Conservation (phyloP, 1,140 invertebrate genomes). For the Yoshiicerus persimilis region DNA sequence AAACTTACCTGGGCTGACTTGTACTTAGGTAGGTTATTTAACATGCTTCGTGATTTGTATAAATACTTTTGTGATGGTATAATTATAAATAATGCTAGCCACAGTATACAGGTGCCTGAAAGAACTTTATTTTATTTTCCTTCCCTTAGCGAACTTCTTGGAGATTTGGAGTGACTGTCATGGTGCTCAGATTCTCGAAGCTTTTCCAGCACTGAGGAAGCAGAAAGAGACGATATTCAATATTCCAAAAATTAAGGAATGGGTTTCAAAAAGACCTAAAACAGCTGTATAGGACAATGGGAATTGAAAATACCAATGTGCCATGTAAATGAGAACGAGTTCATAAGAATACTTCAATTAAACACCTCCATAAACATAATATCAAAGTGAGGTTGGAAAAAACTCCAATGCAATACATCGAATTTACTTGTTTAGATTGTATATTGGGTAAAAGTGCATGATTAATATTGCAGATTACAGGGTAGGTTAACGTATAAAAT, state of each 20-base stretch:
- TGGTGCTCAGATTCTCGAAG: not conserved
- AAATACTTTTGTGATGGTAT: not conserved
- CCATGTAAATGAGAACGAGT: not conserved
- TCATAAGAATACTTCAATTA: too few relatives aligned
- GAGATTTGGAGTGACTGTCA: conserved; percentile 23
- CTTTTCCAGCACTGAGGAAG: conserved; percentile 29
- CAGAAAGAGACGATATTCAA: conserved; percentile 8
- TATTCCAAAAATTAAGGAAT: conserved; percentile 34
- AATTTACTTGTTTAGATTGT: too few relatives aligned
- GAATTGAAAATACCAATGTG: not conserved
- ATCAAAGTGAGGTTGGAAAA: too few relatives aligned
- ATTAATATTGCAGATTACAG: too few relatives aligned
- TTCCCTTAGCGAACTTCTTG: not conserved
- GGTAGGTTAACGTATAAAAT: too few relatives aligned
- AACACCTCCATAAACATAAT: too few relatives aligned
- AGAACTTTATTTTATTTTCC: not conserved
- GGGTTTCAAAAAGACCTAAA: conserved; percentile 18
- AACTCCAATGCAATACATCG: too few relatives aligned
- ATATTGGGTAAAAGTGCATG: too few relatives aligned
- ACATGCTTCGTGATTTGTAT: too few relatives aligned
- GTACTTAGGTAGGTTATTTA: not conserved
- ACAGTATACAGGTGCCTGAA: too few relatives aligned
- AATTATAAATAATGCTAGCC: too few relatives aligned
- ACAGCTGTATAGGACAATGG: not conserved
- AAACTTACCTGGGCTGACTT: conserved; percentile 54